A percentile compares a stretch with the other conserved stretches of the same genome.
phyloP scores from a whole-genome alignment of 2,113 vertebrate genomes.

The Oxyura jamaicensis region DNA sequence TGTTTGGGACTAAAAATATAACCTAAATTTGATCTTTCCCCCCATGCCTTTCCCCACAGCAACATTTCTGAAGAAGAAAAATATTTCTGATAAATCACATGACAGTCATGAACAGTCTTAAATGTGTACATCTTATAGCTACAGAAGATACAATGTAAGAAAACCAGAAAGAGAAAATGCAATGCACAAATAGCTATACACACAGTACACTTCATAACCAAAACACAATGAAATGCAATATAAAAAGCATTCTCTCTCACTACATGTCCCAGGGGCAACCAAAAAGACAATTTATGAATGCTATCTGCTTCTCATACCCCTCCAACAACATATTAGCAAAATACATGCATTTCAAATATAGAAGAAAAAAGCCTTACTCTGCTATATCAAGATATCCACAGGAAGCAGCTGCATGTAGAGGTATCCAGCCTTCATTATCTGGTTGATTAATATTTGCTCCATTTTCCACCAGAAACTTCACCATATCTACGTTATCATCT shows the following conservation, averaged over 20 bases:
- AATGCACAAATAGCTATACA: neutral
- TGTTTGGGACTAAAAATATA: neutral
- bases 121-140: neutral
- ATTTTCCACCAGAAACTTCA: slow-evolving; percentile 98
- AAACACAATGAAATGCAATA: neutral
- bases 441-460: slow-evolving; percentile 98
- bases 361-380: slow-evolving; percentile 85
- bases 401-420: slow-evolving; percentile 96
- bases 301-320: neutral
- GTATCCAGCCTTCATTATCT: slow-evolving; percentile 99
- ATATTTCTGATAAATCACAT: neutral
- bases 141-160: neutral
- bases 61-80: neutral
- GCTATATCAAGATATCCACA: slow-evolving; percentile 99
- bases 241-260: neutral
- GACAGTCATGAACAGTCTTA: neutral
- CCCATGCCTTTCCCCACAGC: neutral
- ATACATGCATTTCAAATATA: slow-evolving; percentile 36
- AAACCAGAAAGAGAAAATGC: neutral
- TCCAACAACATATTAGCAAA: slow-evolving; percentile 11
- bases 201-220: neutral
- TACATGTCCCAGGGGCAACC: neutral
- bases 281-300: neutral
- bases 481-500: slow-evolving; percentile 99
- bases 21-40: neutral